A percentile compares a stretch with the other conserved stretches of the same genome.
These are phyloP conservation scores for Philereme transversata DNA, from an alignment of 2,888 invertebrate species.

Conservation along the genomic window DNA sequence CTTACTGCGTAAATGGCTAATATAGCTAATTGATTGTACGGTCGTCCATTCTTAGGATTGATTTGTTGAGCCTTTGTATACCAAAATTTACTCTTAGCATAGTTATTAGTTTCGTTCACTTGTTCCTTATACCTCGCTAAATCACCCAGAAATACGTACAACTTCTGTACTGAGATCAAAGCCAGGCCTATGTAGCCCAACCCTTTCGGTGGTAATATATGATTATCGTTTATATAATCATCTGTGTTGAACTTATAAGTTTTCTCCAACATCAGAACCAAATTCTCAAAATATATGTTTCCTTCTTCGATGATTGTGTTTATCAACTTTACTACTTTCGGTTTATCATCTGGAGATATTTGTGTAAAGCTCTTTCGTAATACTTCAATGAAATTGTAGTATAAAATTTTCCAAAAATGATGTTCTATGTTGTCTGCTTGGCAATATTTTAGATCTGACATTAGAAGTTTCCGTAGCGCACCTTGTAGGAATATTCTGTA, in stretches of 20 bases:
- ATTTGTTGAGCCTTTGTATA: conserved; percentile 97
- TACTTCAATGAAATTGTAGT: conserved; percentile 94
- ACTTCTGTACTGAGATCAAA: conserved; percentile 93
- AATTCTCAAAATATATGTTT: conserved; percentile 89
- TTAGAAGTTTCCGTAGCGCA: conserved; percentile 86
- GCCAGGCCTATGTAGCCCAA: conserved; percentile 88
- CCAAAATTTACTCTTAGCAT: conserved; percentile 89
- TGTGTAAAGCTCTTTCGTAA: conserved; percentile 87
- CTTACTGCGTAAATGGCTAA: conserved; percentile 92
- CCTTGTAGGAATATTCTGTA: conserved; percentile 86
- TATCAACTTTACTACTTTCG: conserved; percentile 86
- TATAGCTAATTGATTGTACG: conserved; percentile 97
- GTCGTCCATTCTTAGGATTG: conserved; percentile 96
- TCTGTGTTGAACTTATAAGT: conserved; percentile 89
- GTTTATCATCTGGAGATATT: conserved; percentile 85
- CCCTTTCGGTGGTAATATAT: conserved; percentile 85
- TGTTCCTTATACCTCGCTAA: conserved; percentile 95
- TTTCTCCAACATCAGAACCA: conserved; percentile 89
- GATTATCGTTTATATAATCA: conserved; percentile 84
- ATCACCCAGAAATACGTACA: conserved; percentile 95
- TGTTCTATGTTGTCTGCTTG: conserved; percentile 94
- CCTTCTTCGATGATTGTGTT: conserved; percentile 91
- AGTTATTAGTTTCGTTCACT: conserved; percentile 91
- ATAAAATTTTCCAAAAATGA: conserved; percentile 95
- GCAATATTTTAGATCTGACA: conserved; percentile 93